Conservation (phyloP, 1,140 invertebrate species). For the Hycleus cichorii region DNA sequence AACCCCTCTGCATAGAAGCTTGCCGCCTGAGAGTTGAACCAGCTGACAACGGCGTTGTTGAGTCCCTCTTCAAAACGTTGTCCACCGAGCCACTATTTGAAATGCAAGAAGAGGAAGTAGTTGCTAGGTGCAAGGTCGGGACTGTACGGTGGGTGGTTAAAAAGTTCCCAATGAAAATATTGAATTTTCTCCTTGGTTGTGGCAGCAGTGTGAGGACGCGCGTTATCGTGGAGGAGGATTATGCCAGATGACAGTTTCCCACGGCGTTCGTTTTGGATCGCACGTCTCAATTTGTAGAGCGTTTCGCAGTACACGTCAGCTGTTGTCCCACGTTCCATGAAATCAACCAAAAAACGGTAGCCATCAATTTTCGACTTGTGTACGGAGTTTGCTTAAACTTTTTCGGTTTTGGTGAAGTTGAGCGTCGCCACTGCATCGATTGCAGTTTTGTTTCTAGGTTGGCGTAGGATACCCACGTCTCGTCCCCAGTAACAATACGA, state of each 20-base stretch:
- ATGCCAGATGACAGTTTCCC: neutral
- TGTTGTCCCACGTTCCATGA: neutral
- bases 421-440: neutral
- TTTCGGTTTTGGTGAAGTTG: neutral
- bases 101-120: no score
- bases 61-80: neutral
- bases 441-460: neutral
- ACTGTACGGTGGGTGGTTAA: no score
- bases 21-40: neutral
- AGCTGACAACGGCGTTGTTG: neutral
- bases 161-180: neutral
- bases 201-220: neutral
- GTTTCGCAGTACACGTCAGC: neutral
- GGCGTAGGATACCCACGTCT: neutral
- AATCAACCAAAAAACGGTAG: slow-evolving; percentile 1
- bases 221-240: neutral
- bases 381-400: neutral
- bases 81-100: no score
- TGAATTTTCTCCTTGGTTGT: neutral
- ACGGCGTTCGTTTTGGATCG: neutral
- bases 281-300: neutral
- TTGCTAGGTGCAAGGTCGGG: no score
- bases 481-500: neutral
- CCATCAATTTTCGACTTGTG: neutral
- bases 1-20: neutral